Percentiles rank a stretch among this genome's conserved stretches.
Evolutionary conservation across 2,888 invertebrate genomes (phyloP).

Genomic region (Acanthococcus lagerstroemiae): DNA sequence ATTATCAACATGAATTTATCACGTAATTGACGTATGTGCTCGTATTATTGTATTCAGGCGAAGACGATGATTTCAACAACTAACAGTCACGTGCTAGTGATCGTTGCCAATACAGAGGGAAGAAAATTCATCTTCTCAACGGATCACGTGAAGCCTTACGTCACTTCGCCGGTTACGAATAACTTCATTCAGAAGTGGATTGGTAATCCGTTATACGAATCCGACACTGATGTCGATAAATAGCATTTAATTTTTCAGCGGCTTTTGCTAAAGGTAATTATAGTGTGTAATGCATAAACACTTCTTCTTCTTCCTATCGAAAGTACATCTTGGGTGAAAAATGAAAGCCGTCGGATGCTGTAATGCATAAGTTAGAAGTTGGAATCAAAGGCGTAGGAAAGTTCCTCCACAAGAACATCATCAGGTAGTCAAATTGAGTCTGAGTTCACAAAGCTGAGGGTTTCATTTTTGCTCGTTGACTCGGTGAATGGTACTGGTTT

Average conservation of each 20-base stretch:
- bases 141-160: conserved; percentile 32
- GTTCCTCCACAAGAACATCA: too few relatives aligned
- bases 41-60: conserved; percentile 9
- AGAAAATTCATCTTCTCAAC: conserved; percentile 34
- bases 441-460: too few relatives aligned
- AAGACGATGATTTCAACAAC: conserved; percentile 27
- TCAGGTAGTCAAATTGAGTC: too few relatives aligned
- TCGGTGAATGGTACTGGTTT: too few relatives aligned
- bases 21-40: too few relatives aligned
- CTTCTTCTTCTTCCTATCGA: too few relatives aligned
- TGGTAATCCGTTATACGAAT: conserved; percentile 30
- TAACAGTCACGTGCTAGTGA: conserved; percentile 33
- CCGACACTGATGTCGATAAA: conserved; percentile 33
- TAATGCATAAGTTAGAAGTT: too few relatives aligned
- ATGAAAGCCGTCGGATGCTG: too few relatives aligned
- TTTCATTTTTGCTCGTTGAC: too few relatives aligned
- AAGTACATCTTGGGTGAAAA: too few relatives aligned
- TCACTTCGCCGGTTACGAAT: conserved; percentile 30
- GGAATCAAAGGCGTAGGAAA: too few relatives aligned
- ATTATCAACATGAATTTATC: too few relatives aligned
- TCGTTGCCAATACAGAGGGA: conserved; percentile 33
- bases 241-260: conserved; percentile 33
- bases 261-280: conserved; percentile 27
- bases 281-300: not conserved
- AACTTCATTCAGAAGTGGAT: conserved; percentile 32